Conservation (phyloP, 2,113 vertebrate species). For the Manacus vitellinus region DNA sequence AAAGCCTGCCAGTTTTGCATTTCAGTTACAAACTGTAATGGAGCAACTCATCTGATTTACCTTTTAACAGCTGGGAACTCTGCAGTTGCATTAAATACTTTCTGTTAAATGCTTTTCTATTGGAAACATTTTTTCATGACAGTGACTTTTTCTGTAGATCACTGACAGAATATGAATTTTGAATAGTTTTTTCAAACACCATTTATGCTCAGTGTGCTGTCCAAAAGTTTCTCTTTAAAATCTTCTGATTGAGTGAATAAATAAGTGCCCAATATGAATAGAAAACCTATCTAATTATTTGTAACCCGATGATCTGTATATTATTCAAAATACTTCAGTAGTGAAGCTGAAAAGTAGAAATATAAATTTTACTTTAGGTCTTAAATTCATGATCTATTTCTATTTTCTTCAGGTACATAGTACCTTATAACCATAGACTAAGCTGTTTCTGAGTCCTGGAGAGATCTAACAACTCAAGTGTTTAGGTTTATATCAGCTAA, state of each 20-base stretch:
- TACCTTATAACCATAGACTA: not conserved
- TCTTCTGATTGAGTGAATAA: not conserved
- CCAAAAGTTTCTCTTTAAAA: not conserved
- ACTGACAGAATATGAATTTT: not conserved
- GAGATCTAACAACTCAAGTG: not conserved
- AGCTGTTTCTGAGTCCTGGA: not conserved
- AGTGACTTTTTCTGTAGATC: not conserved
- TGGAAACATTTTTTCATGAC: not conserved
- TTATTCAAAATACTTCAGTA: not conserved
- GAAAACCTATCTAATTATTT: not conserved
- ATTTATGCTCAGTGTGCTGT: not conserved
- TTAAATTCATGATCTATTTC: not conserved
- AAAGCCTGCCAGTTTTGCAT: not conserved
- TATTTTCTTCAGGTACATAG: not conserved
- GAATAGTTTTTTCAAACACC: not conserved
- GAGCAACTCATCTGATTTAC: constrained; percentile 7
- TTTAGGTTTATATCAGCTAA: not conserved
- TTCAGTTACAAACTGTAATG: not conserved
- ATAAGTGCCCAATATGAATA: not conserved
- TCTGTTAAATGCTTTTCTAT: not conserved
- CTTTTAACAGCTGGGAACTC: not conserved
- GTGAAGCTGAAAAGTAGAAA: not conserved
- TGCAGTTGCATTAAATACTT: not conserved
- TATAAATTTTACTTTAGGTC: not conserved
- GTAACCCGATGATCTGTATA: not conserved